Evolutionary conservation across 2,888 invertebrate genomes (phyloP).

Genomic region (Hymenopus coronatus): DNA sequence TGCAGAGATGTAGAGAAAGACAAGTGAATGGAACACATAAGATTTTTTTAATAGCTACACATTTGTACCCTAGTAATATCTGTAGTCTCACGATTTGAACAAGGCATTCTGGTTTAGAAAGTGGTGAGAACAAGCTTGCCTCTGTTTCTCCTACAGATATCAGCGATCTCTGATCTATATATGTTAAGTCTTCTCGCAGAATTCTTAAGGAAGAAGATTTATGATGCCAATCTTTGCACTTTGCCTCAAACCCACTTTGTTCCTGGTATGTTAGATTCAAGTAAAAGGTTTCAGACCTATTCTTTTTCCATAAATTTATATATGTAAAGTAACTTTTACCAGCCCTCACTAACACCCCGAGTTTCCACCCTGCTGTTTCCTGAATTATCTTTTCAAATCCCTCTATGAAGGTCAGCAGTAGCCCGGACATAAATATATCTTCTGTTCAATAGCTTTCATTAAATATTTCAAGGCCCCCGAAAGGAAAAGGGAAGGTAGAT

Average conservation of each 20-base stretch:
- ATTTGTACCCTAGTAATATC: no score
- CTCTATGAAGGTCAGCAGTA: background rate
- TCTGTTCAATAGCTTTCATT: constrained; percentile 9
- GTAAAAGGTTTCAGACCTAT: background rate
- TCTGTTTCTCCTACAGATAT: no score
- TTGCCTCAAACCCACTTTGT: background rate
- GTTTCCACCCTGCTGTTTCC: background rate
- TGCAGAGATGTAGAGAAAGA: no score
- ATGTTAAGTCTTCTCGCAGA: background rate
- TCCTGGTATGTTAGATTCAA: background rate
- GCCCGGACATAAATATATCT: background rate
- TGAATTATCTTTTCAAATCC: background rate
- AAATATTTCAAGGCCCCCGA: background rate
- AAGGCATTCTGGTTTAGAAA: no score
- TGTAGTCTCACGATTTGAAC: no score
- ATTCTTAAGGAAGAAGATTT: background rate
- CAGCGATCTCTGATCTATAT: background rate
- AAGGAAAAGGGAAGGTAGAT: background rate
- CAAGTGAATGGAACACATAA: no score
- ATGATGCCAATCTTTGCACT: background rate
- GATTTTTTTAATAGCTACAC: no score
- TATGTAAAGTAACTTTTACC: background rate
- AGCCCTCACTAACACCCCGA: background rate
- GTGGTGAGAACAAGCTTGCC: no score
- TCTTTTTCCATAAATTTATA: background rate